Conservation (phyloP, 2,113 vertebrate species). For the Notothenia rossii region DNA sequence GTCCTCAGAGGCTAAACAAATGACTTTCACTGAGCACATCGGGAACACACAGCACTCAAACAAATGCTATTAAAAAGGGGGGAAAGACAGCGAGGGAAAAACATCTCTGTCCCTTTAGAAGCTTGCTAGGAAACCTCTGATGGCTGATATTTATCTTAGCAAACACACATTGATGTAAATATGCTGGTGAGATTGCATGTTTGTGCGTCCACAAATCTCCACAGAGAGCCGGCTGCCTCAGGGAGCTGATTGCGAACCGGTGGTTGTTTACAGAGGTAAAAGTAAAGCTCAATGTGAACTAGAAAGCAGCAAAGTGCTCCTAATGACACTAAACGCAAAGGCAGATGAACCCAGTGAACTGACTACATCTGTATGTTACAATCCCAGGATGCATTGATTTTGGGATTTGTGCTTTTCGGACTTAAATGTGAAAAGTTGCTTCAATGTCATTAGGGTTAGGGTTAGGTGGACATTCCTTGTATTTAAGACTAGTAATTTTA, state of each 20-base stretch:
- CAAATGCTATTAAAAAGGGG: conserved; percentile 61
- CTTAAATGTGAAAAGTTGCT: too few relatives aligned
- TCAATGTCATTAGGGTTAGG: too few relatives aligned
- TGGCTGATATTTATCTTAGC: conserved; percentile 38
- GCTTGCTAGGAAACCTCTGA: conserved; percentile 49
- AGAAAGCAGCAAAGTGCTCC: too few relatives aligned
- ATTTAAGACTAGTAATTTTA: too few relatives aligned
- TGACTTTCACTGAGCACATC: conserved; percentile 51
- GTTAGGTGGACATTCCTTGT: too few relatives aligned
- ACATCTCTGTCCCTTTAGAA: conserved; percentile 47
- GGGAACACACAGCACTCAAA: conserved; percentile 64
- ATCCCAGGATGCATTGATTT: too few relatives aligned
- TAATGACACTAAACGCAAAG: too few relatives aligned
- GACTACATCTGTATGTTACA: too few relatives aligned
- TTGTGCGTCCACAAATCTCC: conserved; percentile 1
- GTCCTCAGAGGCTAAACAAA: conserved; percentile 72
- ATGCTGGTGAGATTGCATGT: conserved; percentile 24
- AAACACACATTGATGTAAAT: conserved; percentile 17
- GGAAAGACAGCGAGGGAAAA: conserved; percentile 22
- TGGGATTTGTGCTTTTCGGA: too few relatives aligned
- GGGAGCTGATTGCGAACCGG: neutral
- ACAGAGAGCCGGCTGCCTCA: conserved; percentile 23
- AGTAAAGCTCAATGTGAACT: too few relatives aligned
- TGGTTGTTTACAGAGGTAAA: too few relatives aligned
- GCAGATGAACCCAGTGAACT: too few relatives aligned